A percentile compares a stretch with the other conserved stretches of the same genome.
Evolutionary conservation across 2,888 invertebrate species (phyloP).

Genomic region (Baccha elongata): DNA sequence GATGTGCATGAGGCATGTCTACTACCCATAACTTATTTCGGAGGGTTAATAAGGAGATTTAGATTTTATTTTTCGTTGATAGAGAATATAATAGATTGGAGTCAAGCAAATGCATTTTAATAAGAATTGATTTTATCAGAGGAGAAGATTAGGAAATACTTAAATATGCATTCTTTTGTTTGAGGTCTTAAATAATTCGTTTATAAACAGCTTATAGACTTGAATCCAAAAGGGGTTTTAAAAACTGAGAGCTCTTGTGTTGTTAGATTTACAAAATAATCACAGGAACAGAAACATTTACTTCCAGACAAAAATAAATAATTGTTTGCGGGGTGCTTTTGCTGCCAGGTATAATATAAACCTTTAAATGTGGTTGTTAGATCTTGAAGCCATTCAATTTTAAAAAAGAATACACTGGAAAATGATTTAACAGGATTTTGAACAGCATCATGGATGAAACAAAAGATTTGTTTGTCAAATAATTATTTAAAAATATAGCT

Average conservation of each 20-base stretch:
- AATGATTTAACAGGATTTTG: too few species aligned
- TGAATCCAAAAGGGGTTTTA: not conserved
- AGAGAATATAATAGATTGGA: not conserved
- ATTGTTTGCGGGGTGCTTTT: too few species aligned
- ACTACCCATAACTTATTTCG: slow-evolving; percentile 22
- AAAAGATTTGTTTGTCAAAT: too few species aligned
- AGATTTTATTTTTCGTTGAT: slow-evolving; percentile 5
- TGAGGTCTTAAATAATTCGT: slow-evolving; percentile 2
- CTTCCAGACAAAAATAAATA: too few species aligned
- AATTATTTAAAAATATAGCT: too few species aligned
- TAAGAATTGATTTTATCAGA: slow-evolving; percentile 25
- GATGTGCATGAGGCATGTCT: not conserved
- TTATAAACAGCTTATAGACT: not conserved
- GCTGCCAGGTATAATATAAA: too few species aligned
- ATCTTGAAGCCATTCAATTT: too few species aligned
- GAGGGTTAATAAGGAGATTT: slow-evolving; percentile 11
- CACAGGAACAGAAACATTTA: too few species aligned
- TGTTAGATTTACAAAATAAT: too few species aligned
- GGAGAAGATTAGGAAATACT: slow-evolving; percentile 10
- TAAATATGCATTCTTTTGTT: slow-evolving; percentile 17
- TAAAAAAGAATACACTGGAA: too few species aligned
- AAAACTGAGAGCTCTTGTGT: not conserved
- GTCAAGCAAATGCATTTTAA: not conserved
- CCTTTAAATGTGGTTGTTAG: too few species aligned
- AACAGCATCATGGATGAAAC: too few species aligned